These are phyloP conservation scores for Lathronympha strigana DNA, from an alignment of 2,888 invertebrate genomes.

Conservation along the genomic window DNA sequence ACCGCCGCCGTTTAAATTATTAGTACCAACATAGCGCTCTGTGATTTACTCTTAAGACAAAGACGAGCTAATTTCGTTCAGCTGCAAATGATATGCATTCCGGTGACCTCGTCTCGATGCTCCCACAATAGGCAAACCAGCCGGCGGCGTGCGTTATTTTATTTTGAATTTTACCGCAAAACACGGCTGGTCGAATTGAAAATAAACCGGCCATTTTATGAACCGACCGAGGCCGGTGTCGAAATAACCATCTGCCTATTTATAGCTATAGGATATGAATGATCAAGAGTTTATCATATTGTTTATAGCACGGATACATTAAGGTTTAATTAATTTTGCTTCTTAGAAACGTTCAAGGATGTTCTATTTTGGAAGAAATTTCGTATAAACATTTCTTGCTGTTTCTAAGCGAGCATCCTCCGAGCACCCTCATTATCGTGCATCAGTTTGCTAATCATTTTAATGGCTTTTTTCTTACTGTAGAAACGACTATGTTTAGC, in stretches of 20 bases:
- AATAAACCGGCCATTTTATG: slow-evolving; percentile 73
- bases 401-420: background rate
- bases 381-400: slow-evolving; percentile 3
- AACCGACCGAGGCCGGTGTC: slow-evolving; percentile 64
- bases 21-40: slow-evolving; percentile 34
- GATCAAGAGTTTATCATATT: slow-evolving; percentile 37
- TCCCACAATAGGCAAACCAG: slow-evolving; percentile 49
- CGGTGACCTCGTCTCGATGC: slow-evolving; percentile 52
- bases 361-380: slow-evolving; percentile 21
- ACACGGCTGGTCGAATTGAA: slow-evolving; percentile 65
- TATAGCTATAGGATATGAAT: slow-evolving; percentile 33
- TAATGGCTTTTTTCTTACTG: background rate
- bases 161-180: slow-evolving; percentile 63
- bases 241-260: slow-evolving; percentile 58
- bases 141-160: slow-evolving; percentile 45
- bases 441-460: background rate
- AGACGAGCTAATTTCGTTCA: slow-evolving; percentile 53
- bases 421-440: background rate
- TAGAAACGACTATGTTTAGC: too few species aligned
- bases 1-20: slow-evolving; percentile 34
- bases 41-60: slow-evolving; percentile 51
- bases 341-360: slow-evolving; percentile 14
- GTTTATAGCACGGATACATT: slow-evolving; percentile 26
- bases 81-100: slow-evolving; percentile 54
- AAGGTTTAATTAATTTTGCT: slow-evolving; percentile 21